Conservation (phyloP, 2,797 vertebrate genomes). For the Iguana delicatissima region DNA sequence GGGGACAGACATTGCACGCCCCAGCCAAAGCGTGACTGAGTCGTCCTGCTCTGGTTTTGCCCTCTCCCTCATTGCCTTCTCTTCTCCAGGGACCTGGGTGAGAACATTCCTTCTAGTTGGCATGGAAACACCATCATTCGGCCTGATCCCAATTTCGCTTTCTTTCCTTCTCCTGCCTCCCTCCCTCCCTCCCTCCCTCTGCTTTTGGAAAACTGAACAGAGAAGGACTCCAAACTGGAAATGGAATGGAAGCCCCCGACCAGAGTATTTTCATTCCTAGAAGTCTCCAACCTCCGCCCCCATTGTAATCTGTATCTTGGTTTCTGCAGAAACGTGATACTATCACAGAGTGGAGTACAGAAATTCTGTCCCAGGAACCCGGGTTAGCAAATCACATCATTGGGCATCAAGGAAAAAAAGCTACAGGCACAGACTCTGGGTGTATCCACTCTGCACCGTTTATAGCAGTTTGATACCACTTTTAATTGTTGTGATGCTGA, state of each 20-base stretch:
- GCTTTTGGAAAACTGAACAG: conserved; percentile 58
- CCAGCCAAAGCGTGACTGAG: too few relatives aligned
- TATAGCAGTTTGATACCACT: too few relatives aligned
- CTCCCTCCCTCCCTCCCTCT: neutral
- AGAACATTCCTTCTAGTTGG: conserved; percentile 70
- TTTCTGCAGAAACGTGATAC: neutral
- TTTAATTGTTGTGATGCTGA: too few relatives aligned
- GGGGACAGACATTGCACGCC: neutral
- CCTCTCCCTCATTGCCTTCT: neutral
- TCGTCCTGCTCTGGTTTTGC: neutral
- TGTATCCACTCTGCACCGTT: too few relatives aligned
- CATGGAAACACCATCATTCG: conserved; percentile 72
- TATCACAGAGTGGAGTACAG: neutral
- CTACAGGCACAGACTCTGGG: too few relatives aligned
- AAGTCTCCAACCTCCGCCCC: too few relatives aligned
- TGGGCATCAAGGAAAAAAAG: neutral
- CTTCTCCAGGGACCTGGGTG: conserved; percentile 39
- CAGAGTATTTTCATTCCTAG: neutral
- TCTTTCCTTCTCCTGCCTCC: neutral
- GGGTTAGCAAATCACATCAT: neutral
- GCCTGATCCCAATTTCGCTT: conserved; percentile 60
- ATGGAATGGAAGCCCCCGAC: neutral
- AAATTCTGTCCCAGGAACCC: neutral
- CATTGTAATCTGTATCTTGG: too few relatives aligned
- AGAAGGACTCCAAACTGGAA: neutral